These are phyloP conservation scores for Melolontha melolontha DNA, from an alignment of 2,888 invertebrate genomes.

Conservation along the genomic window DNA sequence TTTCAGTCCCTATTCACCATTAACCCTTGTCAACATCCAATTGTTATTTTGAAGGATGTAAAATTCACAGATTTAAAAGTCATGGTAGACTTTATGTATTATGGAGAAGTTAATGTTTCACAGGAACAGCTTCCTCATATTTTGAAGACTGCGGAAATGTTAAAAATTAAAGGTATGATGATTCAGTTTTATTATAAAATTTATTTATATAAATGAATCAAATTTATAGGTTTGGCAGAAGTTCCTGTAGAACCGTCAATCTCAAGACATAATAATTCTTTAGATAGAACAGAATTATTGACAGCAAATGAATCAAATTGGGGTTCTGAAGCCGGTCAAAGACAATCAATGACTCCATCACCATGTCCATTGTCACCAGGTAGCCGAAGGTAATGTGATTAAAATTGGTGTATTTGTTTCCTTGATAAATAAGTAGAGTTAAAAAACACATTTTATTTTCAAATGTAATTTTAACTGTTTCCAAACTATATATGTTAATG, in stretches of 20 bases:
- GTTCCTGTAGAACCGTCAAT: slow-evolving; percentile 84
- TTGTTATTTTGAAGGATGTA: slow-evolving; percentile 90
- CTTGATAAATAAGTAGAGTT: no score
- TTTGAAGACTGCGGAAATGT: slow-evolving; percentile 84
- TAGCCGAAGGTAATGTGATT: slow-evolving; percentile 58
- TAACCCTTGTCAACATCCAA: slow-evolving; percentile 90
- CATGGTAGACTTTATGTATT: slow-evolving; percentile 93
- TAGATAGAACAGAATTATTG: slow-evolving; percentile 67
- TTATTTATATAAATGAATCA: slow-evolving; percentile 3
- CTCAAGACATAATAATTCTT: slow-evolving; percentile 74
- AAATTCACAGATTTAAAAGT: slow-evolving; percentile 87
- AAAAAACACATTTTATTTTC: no score
- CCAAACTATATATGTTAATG: no score
- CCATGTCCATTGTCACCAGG: slow-evolving; percentile 70
- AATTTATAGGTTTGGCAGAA: slow-evolving; percentile 75
- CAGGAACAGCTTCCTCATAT: slow-evolving; percentile 87
- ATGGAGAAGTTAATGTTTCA: slow-evolving; percentile 91
- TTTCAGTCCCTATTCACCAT: slow-evolving; percentile 83
- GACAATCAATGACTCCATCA: slow-evolving; percentile 75
- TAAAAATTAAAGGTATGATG: slow-evolving; percentile 80
- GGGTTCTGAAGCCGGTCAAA: slow-evolving; percentile 68
- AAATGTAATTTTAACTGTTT: no score
- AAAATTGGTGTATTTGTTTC: slow-evolving; percentile 10
- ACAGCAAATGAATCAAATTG: slow-evolving; percentile 71
- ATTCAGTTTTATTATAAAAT: slow-evolving; percentile 5